Evolutionary conservation across 2,888 invertebrate species (phyloP).

Genomic region (Epirrhoe tristata): DNA sequence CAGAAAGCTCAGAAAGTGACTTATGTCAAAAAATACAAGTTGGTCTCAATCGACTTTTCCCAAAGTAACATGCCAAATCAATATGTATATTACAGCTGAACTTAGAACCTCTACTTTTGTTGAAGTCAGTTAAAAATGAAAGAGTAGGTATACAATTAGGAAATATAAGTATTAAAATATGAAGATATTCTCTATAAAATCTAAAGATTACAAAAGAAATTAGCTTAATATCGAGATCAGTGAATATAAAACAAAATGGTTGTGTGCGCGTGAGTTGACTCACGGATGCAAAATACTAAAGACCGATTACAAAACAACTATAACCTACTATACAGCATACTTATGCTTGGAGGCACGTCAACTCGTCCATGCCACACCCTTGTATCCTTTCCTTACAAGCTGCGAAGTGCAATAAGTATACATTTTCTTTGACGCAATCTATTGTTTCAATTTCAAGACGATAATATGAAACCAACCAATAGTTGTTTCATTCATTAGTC

Average conservation of each 20-base stretch:
- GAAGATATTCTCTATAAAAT: neutral
- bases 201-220: neutral
- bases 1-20: too few species aligned
- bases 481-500: neutral
- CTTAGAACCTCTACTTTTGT: too few species aligned
- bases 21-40: too few species aligned
- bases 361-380: slow-evolving; percentile 51
- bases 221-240: slow-evolving; percentile 18
- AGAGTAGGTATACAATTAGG: neutral
- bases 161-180: neutral
- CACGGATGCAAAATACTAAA: slow-evolving; percentile 39
- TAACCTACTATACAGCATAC: slow-evolving; percentile 8
- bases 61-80: too few species aligned
- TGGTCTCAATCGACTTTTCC: too few species aligned
- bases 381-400: slow-evolving; percentile 10
- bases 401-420: neutral
- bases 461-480: neutral
- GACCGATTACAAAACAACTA: slow-evolving; percentile 32
- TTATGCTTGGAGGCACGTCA: slow-evolving; percentile 59
- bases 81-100: too few species aligned
- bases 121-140: too few species aligned
- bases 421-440: neutral
- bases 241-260: slow-evolving; percentile 22
- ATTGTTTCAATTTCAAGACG: neutral
- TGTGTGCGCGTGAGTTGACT: slow-evolving; percentile 46